Evolutionary conservation across 2,888 invertebrate genomes (phyloP).

Genomic region (Crematogaster levior): DNA sequence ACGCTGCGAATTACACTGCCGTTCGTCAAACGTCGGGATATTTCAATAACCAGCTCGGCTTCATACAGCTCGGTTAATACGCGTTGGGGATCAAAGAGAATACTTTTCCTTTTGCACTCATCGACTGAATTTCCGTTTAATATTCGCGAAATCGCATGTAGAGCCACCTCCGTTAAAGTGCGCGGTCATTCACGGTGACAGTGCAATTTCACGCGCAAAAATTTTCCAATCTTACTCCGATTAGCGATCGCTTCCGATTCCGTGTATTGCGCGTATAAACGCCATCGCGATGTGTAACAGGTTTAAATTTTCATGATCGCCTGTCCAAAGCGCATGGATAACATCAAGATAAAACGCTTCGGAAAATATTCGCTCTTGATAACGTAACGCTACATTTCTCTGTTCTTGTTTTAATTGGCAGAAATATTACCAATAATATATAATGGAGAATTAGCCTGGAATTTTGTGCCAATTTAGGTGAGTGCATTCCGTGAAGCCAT

Average conservation of each 20-base stretch:
- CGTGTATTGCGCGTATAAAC: not conserved
- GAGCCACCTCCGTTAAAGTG: not conserved
- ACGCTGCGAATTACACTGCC: constrained; percentile 34
- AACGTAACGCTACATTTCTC: not conserved
- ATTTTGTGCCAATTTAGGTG: constrained; percentile 34
- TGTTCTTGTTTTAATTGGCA: not conserved
- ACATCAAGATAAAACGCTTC: not conserved
- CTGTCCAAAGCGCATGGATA: not conserved
- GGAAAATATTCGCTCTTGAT: not conserved
- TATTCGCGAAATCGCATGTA: not conserved
- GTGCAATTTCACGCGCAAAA: constrained; percentile 5
- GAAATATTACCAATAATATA: not conserved
- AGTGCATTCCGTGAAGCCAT: not conserved
- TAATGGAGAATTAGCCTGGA: constrained; percentile 10
- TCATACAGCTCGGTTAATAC: not conserved
- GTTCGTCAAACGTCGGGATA: constrained; percentile 23
- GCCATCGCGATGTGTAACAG: not conserved
- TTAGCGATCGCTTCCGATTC: constrained; percentile 1
- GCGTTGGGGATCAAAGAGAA: constrained; percentile 29
- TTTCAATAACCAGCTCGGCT: constrained; percentile 1
- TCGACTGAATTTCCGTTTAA: constrained; percentile 10
- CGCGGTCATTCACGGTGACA: not conserved
- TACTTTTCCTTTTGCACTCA: constrained; percentile 12
- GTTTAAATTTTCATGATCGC: not conserved
- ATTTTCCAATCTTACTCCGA: constrained; percentile 10